Base-by-base conservation (phyloP, 2,113 vertebrate species). In the Aldabrachelys gigantea region DNA sequence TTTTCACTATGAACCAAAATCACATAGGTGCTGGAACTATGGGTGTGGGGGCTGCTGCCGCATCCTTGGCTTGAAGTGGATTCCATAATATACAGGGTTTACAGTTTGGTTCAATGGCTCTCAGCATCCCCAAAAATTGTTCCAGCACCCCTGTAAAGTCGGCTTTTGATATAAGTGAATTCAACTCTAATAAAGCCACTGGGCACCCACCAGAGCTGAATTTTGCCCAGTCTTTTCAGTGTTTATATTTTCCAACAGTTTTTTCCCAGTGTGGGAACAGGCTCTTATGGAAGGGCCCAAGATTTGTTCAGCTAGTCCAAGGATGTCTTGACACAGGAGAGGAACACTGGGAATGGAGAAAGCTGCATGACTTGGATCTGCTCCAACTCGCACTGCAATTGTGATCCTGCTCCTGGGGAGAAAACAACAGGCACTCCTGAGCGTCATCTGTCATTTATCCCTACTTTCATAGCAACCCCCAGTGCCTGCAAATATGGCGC, bases 211-310 rank as follows among this genome's bases (percentile, higher is more conserved):
- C 8, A 31, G 13, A 82, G 56, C 49, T 88, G 82, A 89, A 80
- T 82, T 94, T 95, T 91, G 47, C 6, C 50, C 13, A 88, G 8
- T 0, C 0, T 93, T 91, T 93, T 89, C 83, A 88, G 7, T 86
- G 29, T 80, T 90, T 87, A 21, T 96, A 35, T 95, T 97, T 96
- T 89, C 24, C 80, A 93, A 94, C 94, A 96, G 90, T 78, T 95
- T 96, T 97, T 93, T 65, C 47, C 53, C 86, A 3, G 93, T 84
- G 88, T 75, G 81, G n/a, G 19, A 21, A 2, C 86, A 53, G 88
- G 53, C 57, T 96, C 85, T 92, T 90, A 52, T 91, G 93, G 94
- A 96, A 95, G 92, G 94, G 91, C 90, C 65, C 75, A 65, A 52
- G 75, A 89, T 88, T 72, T 86, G 80, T 86, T 87, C 72, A 94